Conservation (phyloP, 2,888 invertebrate species). For the Mellilla xanthometata region DNA sequence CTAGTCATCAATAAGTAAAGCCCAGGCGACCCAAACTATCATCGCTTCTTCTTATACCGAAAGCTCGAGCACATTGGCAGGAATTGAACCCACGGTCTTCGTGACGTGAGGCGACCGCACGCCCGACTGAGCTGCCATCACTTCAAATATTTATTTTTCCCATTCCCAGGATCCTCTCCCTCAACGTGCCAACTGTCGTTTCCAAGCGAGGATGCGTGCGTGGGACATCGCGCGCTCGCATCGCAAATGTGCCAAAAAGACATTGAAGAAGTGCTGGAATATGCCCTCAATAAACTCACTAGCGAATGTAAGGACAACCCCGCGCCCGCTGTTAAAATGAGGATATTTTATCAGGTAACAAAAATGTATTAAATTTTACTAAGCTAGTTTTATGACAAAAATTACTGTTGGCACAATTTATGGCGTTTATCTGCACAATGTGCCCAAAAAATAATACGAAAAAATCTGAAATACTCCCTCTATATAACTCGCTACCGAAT, state of each 20-base stretch:
- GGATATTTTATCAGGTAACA: conserved; percentile 91
- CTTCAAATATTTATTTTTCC: no score
- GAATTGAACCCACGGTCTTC: no score
- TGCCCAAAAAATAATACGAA: conserved; percentile 55
- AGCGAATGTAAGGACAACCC: conserved; percentile 64
- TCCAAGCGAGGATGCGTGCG: conserved; percentile 61
- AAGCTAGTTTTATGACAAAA: no score
- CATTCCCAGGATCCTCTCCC: conserved; percentile 62
- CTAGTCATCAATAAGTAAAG: no score
- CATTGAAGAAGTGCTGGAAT: conserved; percentile 72
- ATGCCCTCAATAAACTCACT: conserved; percentile 77
- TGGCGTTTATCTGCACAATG: no score
- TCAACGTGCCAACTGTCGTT: conserved; percentile 71
- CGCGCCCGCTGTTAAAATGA: conserved; percentile 86
- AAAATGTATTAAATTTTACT: no score
- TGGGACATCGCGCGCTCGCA: conserved; percentile 55
- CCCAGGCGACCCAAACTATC: no score
- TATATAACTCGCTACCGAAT: conserved; percentile 71
- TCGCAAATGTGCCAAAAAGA: conserved; percentile 55
- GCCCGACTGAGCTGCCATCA: no score
- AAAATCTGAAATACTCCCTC: conserved; percentile 78
- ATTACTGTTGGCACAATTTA: no score
- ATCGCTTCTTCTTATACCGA: no score
- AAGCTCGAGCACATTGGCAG: no score
- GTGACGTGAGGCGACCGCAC: no score